Evolutionary conservation across 1,140 invertebrate genomes (phyloP).

Genomic region (Drosophila ogumai): DNA sequence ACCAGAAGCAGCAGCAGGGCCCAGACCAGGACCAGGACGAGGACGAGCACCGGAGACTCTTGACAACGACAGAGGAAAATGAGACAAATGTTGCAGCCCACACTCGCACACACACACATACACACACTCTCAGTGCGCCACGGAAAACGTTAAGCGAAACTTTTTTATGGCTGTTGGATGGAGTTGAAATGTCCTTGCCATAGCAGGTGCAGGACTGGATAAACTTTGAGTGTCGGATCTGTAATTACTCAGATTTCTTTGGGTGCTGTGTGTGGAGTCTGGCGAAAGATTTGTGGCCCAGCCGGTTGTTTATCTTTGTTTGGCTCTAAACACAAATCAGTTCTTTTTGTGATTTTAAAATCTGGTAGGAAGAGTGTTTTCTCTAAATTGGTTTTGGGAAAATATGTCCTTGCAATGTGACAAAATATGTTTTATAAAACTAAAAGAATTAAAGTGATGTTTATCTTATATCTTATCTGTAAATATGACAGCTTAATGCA

Average conservation of each 20-base stretch:
- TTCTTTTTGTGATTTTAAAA: constrained; percentile 13
- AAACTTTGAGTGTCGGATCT: constrained; percentile 64
- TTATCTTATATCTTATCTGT: too few species aligned
- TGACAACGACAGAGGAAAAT: constrained; percentile 52
- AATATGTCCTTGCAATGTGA: not conserved
- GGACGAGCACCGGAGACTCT: constrained; percentile 57
- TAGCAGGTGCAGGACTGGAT: constrained; percentile 57
- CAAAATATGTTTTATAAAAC: not conserved
- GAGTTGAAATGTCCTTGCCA: constrained; percentile 45
- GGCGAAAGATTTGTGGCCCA: constrained; percentile 26
- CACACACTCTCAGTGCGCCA: constrained; percentile 6
- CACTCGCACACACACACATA: not conserved
- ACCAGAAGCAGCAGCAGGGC: constrained; percentile 22
- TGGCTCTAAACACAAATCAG: constrained; percentile 12
- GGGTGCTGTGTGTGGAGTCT: constrained; percentile 20
- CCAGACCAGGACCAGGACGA: constrained; percentile 9
- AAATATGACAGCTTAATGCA: not conserved
- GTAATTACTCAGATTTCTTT: constrained; percentile 63
- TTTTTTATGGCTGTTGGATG: constrained; percentile 55
- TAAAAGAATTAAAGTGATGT: too few species aligned
- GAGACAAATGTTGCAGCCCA: constrained; percentile 65
- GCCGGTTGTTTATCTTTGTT: constrained; percentile 30
- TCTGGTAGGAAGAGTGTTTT: not conserved
- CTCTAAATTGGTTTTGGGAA: constrained; percentile 1
- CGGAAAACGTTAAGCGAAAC: constrained; percentile 41